Percentiles rank a stretch among this genome's conserved stretches.
Evolutionary conservation across 1,140 invertebrate species (phyloP).

Genomic region (Brachionus sp.): DNA sequence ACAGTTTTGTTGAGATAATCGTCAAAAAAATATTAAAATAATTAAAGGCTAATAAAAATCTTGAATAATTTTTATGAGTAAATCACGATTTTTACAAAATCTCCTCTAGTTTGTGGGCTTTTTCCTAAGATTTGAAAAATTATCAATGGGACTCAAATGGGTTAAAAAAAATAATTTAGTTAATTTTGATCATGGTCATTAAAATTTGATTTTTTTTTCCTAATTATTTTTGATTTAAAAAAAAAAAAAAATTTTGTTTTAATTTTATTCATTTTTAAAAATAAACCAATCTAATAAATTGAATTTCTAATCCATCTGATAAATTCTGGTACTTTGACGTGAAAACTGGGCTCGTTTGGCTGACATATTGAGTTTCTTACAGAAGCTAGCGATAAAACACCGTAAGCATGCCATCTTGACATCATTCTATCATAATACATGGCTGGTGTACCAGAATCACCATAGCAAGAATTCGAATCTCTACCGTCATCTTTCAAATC

Average conservation of each 20-base stretch:
- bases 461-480: slow-evolving; percentile 19
- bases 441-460: background rate
- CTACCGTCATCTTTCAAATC: background rate
- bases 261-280: background rate
- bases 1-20: too few species aligned
- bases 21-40: too few species aligned
- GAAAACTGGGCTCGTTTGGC: background rate
- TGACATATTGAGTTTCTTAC: background rate
- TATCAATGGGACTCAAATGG: too few species aligned
- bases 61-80: too few species aligned
- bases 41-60: too few species aligned
- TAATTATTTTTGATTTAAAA: too few species aligned
- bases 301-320: slow-evolving; percentile 6
- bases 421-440: background rate
- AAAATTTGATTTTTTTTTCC: too few species aligned
- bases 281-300: background rate
- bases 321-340: slow-evolving; percentile 11
- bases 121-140: too few species aligned
- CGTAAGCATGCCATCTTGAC: slow-evolving; percentile 18
- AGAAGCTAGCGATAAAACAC: background rate
- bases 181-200: too few species aligned
- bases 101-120: too few species aligned
- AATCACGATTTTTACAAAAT: too few species aligned
- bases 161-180: too few species aligned
- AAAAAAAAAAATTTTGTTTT: background rate